Percentiles rank a stretch among this genome's conserved stretches.
These are phyloP conservation scores for Cydia fagiglandana DNA, from an alignment of 1,140 invertebrate genomes.

Conservation along the genomic window DNA sequence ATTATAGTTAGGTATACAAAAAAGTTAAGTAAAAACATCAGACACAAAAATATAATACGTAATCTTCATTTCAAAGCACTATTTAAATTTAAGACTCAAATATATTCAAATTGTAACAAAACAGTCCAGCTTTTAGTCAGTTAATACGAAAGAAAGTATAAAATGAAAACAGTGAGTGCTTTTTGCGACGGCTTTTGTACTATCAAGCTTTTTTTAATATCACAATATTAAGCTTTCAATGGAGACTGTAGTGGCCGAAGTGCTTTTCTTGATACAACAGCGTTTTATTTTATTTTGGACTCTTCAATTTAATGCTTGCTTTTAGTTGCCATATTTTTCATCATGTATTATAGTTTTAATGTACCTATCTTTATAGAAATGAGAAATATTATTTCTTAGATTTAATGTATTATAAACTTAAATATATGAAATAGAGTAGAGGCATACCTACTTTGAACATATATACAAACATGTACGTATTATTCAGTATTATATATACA, in stretches of 20 bases:
- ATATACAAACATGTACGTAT: too few species aligned
- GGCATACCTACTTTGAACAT: too few species aligned
- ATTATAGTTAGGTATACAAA: too few species aligned
- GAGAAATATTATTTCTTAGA: too few species aligned
- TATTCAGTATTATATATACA: too few species aligned
- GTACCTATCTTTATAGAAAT: too few species aligned
- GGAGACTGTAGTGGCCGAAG: neutral
- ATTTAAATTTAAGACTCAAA: neutral
- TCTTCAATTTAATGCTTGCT: neutral
- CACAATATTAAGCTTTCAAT: conserved; percentile 7
- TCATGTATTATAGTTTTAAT: too few species aligned
- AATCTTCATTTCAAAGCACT: neutral
- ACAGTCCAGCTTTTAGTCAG: neutral
- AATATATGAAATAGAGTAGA: too few species aligned
- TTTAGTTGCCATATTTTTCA: too few species aligned
- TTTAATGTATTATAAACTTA: too few species aligned
- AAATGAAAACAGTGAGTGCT: neutral
- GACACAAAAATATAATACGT: too few species aligned
- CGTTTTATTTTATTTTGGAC: neutral
- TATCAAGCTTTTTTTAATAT: neutral
- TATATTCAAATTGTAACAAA: conserved; percentile 9
- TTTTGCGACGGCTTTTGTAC: neutral
- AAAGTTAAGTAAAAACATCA: too few species aligned
- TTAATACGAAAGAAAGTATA: neutral
- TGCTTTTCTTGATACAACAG: neutral